phyloP scores from a whole-genome alignment of 2,888 invertebrate species.

The Agonopterix arenella region DNA sequence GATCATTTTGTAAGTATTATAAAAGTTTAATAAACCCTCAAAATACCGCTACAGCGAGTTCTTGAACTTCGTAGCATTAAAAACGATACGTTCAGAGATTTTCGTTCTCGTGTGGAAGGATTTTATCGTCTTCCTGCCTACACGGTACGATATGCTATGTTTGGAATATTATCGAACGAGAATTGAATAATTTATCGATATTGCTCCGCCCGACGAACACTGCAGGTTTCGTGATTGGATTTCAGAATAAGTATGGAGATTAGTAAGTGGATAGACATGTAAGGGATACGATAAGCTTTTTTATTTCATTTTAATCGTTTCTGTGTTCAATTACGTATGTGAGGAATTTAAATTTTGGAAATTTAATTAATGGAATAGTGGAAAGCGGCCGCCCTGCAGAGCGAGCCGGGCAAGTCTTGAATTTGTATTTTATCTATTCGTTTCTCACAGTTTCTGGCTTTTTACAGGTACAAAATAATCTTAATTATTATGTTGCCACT shows the following conservation, averaged over 20 bases:
- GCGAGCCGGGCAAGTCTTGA: too few relatives aligned
- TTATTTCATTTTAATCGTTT: conserved; percentile 2
- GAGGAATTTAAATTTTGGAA: background rate
- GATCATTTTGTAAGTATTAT: too few relatives aligned
- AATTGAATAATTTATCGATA: conserved; percentile 48
- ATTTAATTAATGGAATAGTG: too few relatives aligned
- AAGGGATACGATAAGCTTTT: conserved; percentile 17
- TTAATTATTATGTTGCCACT: too few relatives aligned
- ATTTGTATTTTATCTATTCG: too few relatives aligned
- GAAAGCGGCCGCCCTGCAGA: too few relatives aligned
- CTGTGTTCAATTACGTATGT: background rate
- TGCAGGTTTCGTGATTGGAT: conserved; percentile 33
- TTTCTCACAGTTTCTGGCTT: too few relatives aligned
- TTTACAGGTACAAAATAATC: too few relatives aligned
- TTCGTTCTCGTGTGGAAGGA: conserved; percentile 11
- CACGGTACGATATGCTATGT: conserved; percentile 19
- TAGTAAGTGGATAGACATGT: conserved; percentile 36
- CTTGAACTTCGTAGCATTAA: too few relatives aligned
- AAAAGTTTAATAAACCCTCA: too few relatives aligned
- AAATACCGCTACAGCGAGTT: too few relatives aligned
- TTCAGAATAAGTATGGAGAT: conserved; percentile 23
- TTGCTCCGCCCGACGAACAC: conserved; percentile 26
- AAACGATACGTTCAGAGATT: background rate
- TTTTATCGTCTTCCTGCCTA: conserved; percentile 20
- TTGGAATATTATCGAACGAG: conserved; percentile 31